Evolutionary conservation across 64 coral and sea anemone species (phyloP).

Genomic region (Pocillopora verrucosa): DNA sequence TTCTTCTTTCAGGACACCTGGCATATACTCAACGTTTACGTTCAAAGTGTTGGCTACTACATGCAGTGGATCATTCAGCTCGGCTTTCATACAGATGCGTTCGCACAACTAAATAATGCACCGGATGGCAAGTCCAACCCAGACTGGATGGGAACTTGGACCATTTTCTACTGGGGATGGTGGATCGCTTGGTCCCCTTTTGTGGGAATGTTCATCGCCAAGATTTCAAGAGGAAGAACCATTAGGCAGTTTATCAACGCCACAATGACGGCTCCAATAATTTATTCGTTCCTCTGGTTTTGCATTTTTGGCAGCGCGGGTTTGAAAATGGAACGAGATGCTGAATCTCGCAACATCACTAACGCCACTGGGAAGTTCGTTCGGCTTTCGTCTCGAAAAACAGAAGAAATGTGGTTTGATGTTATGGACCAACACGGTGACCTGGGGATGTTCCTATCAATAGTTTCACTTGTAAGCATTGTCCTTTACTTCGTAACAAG

Average conservation of each 20-base stretch:
- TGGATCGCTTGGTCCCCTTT: conserved; percentile 73
- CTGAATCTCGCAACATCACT: background rate
- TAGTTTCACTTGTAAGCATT: conserved; percentile 21
- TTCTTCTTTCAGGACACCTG: conserved; percentile 50
- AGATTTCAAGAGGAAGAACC: conserved; percentile 56
- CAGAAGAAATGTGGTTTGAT: conserved; percentile 51
- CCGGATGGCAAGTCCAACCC: conserved; percentile 39
- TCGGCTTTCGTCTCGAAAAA: conserved; percentile 16
- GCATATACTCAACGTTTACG: conserved; percentile 56
- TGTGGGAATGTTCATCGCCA: conserved; percentile 60
- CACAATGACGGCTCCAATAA: conserved; percentile 52
- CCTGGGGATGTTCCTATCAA: conserved; percentile 34
- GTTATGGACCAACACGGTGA: conserved; percentile 44
- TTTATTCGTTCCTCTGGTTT: conserved; percentile 63
- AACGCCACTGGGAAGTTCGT: conserved; percentile 11
- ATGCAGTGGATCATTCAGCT: conserved; percentile 56
- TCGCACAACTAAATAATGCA: conserved; percentile 62
- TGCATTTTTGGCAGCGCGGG: conserved; percentile 61
- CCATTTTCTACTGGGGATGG: conserved; percentile 75
- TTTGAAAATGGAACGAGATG: conserved; percentile 57
- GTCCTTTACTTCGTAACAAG: conserved; percentile 50
- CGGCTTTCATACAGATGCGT: conserved; percentile 75
- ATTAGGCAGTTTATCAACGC: conserved; percentile 51
- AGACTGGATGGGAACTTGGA: conserved; percentile 65
- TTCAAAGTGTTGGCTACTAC: conserved; percentile 55